phyloP scores from a whole-genome alignment of 2,797 vertebrate species.

The Astyanax mexicanus region DNA sequence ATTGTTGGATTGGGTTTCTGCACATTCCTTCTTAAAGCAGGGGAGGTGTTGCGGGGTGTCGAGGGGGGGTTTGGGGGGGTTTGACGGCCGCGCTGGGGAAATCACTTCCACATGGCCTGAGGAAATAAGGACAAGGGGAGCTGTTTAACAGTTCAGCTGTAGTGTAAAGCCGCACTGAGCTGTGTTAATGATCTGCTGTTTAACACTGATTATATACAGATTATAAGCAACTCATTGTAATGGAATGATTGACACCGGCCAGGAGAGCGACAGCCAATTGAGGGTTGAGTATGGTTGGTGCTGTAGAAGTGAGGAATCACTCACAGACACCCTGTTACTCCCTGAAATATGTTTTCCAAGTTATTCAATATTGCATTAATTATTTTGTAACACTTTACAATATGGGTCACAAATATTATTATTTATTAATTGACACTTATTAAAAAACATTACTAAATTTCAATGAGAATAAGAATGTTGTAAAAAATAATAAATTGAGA shows the following conservation, averaged over 20 bases:
- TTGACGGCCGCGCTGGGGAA: conserved; percentile 35
- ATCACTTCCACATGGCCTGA: conserved; percentile 27
- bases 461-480: too few species aligned
- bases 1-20: conserved; percentile 24
- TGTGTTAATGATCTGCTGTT: conserved; percentile 35
- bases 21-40: conserved; percentile 31
- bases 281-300: not conserved
- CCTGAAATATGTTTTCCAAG: too few species aligned
- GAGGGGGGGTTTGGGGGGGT: not conserved
- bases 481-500: too few species aligned
- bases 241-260: not conserved
- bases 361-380: too few species aligned
- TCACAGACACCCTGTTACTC: not conserved
- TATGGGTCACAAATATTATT: too few species aligned
- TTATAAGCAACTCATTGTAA: conserved; percentile 11
- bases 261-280: not conserved
- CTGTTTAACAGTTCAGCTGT: conserved; percentile 11
- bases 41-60: not conserved
- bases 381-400: too few species aligned
- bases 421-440: too few species aligned
- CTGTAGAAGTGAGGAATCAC: not conserved
- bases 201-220: conserved; percentile 18
- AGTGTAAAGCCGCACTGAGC: conserved; percentile 8
- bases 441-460: too few species aligned
- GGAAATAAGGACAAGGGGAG: conserved; percentile 20